phyloP scores from a whole-genome alignment of 2,888 invertebrate species.

The Petrolisthes cinctipes region DNA sequence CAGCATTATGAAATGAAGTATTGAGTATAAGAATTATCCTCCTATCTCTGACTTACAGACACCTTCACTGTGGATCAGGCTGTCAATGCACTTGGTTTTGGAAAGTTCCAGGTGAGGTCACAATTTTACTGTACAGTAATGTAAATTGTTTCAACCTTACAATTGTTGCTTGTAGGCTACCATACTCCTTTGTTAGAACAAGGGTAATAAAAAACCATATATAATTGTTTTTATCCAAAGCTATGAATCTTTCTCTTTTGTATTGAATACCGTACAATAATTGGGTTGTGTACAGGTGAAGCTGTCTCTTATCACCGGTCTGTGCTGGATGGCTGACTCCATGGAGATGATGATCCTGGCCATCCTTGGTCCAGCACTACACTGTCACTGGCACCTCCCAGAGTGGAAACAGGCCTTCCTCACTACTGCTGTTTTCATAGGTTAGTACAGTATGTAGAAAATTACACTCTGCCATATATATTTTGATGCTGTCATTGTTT shows the following conservation, averaged over 20 bases:
- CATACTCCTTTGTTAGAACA: neutral
- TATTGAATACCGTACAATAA: neutral
- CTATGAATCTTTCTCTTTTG: no score
- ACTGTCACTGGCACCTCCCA: slow-evolving; percentile 93
- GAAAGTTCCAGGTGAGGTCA: slow-evolving; percentile 83
- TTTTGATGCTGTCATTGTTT: no score
- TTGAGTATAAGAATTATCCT: no score
- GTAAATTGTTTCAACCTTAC: neutral
- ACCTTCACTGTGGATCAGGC: slow-evolving; percentile 89
- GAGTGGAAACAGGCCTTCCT: slow-evolving; percentile 92
- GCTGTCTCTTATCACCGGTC: slow-evolving; percentile 84
- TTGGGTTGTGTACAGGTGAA: slow-evolving; percentile 70
- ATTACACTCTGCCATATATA: neutral
- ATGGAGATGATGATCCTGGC: slow-evolving; percentile 99
- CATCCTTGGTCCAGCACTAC: slow-evolving; percentile 91
- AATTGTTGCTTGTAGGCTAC: neutral
- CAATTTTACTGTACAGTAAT: no score
- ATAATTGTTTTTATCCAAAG: neutral
- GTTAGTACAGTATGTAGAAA: slow-evolving; percentile 23
- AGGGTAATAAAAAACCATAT: neutral
- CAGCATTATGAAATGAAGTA: no score
- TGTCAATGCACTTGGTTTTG: slow-evolving; percentile 87
- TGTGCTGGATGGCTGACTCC: slow-evolving; percentile 97
- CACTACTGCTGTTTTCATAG: slow-evolving; percentile 78
- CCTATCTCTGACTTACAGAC: slow-evolving; percentile 71